phyloP scores from a whole-genome alignment of 2,797 vertebrate species.

The Schizopygopsis pylzovi region DNA sequence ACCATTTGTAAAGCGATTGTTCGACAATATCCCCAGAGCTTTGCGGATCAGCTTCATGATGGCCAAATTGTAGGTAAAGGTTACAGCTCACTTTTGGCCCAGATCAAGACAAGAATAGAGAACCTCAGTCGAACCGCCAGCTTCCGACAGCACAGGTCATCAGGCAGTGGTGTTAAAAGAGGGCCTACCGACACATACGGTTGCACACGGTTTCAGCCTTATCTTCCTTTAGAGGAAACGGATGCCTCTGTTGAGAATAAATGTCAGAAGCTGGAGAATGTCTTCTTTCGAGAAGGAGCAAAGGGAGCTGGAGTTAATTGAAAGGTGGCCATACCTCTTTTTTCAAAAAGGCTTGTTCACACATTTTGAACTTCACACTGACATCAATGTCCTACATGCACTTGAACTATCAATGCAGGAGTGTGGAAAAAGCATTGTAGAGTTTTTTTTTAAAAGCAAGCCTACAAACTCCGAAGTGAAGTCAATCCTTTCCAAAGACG shows the following conservation, averaged over 20 bases:
- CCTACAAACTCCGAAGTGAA: not conserved
- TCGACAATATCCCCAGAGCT: not conserved
- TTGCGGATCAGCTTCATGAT: constrained; percentile 16
- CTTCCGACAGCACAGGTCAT: not conserved
- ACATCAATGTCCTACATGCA: not conserved
- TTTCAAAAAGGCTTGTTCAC: not conserved
- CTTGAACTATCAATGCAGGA: not conserved
- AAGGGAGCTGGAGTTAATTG: constrained; percentile 24
- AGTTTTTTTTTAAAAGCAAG: constrained; percentile 8
- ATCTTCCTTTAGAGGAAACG: not conserved
- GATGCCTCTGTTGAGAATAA: not conserved
- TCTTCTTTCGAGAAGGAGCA: constrained; percentile 26
- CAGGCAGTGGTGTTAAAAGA: not conserved
- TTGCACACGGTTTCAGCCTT: not conserved
- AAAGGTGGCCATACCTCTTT: constrained; percentile 15
- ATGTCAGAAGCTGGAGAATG: not conserved
- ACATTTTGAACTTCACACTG: constrained; percentile 14
- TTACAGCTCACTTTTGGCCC: constrained; percentile 7
- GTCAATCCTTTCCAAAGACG: not conserved
- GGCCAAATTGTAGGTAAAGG: not conserved
- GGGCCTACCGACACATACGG: not conserved
- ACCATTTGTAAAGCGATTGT: constrained; percentile 1
- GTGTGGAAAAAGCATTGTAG: constrained; percentile 12
- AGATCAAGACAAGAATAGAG: not conserved
- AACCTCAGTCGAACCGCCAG: not conserved